These are phyloP conservation scores for Hylia prasina DNA, from an alignment of 2,113 vertebrate species.

Conservation along the genomic window DNA sequence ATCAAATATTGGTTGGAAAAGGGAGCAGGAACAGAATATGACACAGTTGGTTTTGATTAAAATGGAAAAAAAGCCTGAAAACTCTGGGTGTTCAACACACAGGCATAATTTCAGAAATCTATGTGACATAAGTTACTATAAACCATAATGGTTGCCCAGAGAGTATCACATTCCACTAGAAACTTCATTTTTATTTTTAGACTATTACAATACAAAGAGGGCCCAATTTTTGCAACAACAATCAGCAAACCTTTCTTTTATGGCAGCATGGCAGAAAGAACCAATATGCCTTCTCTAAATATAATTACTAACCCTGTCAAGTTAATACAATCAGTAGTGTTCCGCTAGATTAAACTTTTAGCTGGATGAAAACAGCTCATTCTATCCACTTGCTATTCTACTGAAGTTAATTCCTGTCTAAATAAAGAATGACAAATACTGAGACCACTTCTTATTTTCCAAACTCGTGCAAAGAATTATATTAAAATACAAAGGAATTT, in stretches of 20 bases:
- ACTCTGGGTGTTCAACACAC: background rate
- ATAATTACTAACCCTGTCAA: constrained; percentile 44
- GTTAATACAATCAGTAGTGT: constrained; percentile 23
- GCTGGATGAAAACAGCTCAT: constrained; percentile 2
- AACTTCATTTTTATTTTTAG: constrained; percentile 16
- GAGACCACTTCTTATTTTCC: background rate
- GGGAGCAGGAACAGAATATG: background rate
- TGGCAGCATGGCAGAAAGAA: background rate
- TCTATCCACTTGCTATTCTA: constrained; percentile 7
- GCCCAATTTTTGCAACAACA: background rate
- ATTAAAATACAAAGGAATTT: background rate
- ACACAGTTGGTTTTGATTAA: constrained; percentile 39
- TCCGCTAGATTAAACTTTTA: background rate
- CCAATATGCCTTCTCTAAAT: constrained; percentile 7
- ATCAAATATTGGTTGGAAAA: constrained; percentile 1
- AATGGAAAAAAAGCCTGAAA: constrained; percentile 24
- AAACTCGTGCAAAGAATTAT: background rate
- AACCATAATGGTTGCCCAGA: background rate
- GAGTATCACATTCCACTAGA: constrained; percentile 8
- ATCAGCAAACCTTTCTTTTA: constrained; percentile 26
- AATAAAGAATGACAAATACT: background rate
- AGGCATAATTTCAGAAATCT: background rate
- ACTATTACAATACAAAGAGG: background rate
- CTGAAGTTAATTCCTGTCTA: constrained; percentile 1
- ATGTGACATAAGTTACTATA: constrained; percentile 16